Evolutionary conservation across 2,888 invertebrate genomes (phyloP).

Genomic region (Glaucopsyche alexis): DNA sequence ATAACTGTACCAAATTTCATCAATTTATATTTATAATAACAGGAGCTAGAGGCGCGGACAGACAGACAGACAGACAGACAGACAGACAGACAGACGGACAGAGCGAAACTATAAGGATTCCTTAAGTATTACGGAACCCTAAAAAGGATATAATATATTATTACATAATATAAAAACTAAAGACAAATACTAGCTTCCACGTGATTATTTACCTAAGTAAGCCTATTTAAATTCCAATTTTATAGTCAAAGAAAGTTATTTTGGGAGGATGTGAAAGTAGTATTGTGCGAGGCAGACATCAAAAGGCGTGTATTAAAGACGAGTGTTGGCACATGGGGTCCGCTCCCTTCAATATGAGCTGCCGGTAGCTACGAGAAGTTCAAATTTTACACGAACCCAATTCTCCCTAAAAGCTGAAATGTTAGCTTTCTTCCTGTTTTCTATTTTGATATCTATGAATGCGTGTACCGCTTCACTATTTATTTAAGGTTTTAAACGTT

Average conservation of each 20-base stretch:
- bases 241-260: conserved; percentile 58
- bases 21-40: too few relatives aligned
- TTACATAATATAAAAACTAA: not conserved
- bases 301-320: conserved; percentile 73
- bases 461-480: not conserved
- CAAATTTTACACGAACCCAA: conserved; percentile 52
- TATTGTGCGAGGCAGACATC: conserved; percentile 71
- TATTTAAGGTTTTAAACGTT: not conserved
- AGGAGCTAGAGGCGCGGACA: too few relatives aligned
- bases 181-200: not conserved
- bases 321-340: conserved; percentile 57
- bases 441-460: conserved; percentile 21
- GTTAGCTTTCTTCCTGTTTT: conserved; percentile 34
- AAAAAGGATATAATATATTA: not conserved
- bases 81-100: too few relatives aligned
- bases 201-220: conserved; percentile 39
- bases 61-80: too few relatives aligned
- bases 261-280: conserved; percentile 61
- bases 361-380: conserved; percentile 51
- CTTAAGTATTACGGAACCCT: too few relatives aligned
- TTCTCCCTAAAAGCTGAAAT: conserved; percentile 38
- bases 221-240: conserved; percentile 57
- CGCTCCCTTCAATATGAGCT: conserved; percentile 59
- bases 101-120: too few relatives aligned
- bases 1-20: too few relatives aligned